These are phyloP conservation scores for Centruroides sculpturatus DNA, from an alignment of 1,140 invertebrate genomes.

Conservation along the genomic window DNA sequence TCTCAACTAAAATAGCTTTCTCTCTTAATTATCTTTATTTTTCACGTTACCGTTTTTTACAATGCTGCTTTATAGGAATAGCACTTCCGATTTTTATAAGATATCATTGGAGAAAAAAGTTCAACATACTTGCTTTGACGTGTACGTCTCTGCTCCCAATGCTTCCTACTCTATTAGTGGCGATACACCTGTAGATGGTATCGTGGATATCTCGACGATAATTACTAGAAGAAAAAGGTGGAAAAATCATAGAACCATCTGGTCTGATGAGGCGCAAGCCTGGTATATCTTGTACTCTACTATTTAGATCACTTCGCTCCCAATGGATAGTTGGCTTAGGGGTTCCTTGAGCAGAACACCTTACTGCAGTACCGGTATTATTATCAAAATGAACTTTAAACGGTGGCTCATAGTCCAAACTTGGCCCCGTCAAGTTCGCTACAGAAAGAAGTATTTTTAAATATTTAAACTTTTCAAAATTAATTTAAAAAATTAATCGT, in stretches of 20 bases:
- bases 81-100: no score
- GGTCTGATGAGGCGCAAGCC: neutral
- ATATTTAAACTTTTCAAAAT: no score
- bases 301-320: conserved; percentile 37
- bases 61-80: no score
- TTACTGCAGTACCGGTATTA: conserved; percentile 77
- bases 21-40: no score
- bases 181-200: conserved; percentile 80
- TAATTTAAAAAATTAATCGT: no score
- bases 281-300: conserved; percentile 11
- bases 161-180: conserved; percentile 69
- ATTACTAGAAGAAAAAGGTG: conserved; percentile 78
- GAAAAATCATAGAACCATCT: conserved; percentile 80
- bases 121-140: conserved; percentile 71
- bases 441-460: no score
- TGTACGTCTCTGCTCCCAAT: conserved; percentile 83
- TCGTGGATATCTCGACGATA: conserved; percentile 85
- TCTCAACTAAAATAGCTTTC: no score
- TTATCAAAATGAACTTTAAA: conserved; percentile 85
- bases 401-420: conserved; percentile 79
- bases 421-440: conserved; percentile 43
- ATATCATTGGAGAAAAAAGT: conserved; percentile 24
- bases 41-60: no score
- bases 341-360: conserved; percentile 77
- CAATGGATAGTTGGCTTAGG: conserved; percentile 84